phyloP scores from a whole-genome alignment of 2,113 vertebrate species.

The Protobothrops flavoviridis region DNA sequence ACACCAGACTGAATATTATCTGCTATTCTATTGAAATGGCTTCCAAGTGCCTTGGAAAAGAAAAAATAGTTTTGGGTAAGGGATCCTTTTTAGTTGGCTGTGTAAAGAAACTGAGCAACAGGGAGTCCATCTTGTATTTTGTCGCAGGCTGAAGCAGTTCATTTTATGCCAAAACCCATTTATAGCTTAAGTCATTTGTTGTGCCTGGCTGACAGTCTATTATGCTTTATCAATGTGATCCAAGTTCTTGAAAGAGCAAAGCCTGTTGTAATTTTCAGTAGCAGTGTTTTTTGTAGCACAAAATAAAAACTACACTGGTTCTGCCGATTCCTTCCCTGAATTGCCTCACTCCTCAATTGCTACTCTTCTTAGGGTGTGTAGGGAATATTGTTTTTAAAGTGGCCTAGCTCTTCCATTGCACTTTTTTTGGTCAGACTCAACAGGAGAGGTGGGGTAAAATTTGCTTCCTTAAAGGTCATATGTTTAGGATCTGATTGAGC shows the following conservation, averaged over 20 bases:
- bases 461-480: neutral
- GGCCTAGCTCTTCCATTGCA: neutral
- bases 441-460: neutral
- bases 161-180: neutral
- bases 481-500: neutral
- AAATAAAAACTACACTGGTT: neutral
- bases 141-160: neutral
- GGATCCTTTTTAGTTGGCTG: constrained; percentile 20
- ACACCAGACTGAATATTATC: constrained; percentile 1
- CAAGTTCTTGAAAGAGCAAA: neutral
- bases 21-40: constrained; percentile 44
- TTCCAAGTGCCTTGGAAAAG: neutral
- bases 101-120: neutral
- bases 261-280: neutral
- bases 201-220: neutral
- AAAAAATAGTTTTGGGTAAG: constrained; percentile 22
- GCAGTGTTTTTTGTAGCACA: neutral
- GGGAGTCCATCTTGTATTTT: neutral
- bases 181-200: neutral
- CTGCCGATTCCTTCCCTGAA: neutral
- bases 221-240: neutral
- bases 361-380: neutral
- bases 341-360: neutral
- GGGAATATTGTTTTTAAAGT: neutral
- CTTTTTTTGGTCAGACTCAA: neutral